phyloP scores from a whole-genome alignment of 2,797 vertebrate genomes.

The Acestrorhynchus altus region DNA sequence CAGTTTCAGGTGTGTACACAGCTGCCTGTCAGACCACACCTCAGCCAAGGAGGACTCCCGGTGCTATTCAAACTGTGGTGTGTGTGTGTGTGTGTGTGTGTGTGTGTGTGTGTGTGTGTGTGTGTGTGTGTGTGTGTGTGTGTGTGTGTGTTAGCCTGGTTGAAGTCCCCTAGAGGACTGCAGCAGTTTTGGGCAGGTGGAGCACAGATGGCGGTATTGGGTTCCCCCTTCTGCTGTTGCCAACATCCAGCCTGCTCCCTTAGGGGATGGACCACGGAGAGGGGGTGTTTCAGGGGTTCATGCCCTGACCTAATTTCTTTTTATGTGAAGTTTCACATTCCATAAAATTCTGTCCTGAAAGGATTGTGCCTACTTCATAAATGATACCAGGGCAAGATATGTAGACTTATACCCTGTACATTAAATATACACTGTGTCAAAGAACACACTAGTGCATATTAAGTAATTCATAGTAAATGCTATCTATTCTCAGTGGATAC shows the following conservation, averaged over 20 bases:
- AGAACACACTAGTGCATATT: no score
- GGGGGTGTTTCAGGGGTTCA: neutral
- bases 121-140: neutral
- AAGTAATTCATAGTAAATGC: no score
- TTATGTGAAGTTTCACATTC: neutral
- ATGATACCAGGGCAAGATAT: no score
- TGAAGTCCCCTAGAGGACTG: constrained; percentile 23
- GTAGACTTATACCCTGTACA: no score
- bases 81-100: constrained; percentile 9
- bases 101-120: constrained; percentile 22
- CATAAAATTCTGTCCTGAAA: neutral
- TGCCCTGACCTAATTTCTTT: neutral
- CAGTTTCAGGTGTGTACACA: constrained; percentile 55
- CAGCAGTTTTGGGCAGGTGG: constrained; percentile 63
- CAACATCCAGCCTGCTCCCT: constrained; percentile 49
- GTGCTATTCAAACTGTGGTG: constrained; percentile 33
- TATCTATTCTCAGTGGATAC: no score
- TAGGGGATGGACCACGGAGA: constrained; percentile 9
- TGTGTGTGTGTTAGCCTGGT: neutral
- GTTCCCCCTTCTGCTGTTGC: constrained; percentile 52
- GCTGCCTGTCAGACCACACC: constrained; percentile 47
- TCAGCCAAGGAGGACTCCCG: constrained; percentile 28
- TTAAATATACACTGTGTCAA: no score
- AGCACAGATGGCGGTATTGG: constrained; percentile 67
- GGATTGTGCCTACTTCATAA: no score